phyloP scores from a whole-genome alignment of 1,140 invertebrate genomes.

The Theocolax elegans region DNA sequence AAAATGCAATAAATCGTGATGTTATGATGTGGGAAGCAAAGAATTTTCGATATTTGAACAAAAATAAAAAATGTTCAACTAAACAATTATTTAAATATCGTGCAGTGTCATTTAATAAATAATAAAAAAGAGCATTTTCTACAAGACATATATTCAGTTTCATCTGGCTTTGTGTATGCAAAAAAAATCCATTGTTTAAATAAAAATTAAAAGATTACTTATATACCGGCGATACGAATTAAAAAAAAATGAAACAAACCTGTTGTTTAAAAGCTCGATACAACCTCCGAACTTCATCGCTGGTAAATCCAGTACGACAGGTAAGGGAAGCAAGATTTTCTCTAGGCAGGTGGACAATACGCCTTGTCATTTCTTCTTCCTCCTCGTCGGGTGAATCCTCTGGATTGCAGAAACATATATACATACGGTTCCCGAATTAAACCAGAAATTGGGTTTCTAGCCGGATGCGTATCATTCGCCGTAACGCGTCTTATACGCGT shows the following conservation, averaged over 20 bases:
- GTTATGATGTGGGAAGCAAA: too few relatives aligned
- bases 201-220: too few relatives aligned
- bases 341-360: constrained; percentile 45
- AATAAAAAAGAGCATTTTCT: too few relatives aligned
- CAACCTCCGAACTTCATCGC: constrained; percentile 53
- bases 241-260: not conserved
- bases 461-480: constrained; percentile 4
- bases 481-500: not conserved
- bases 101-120: too few relatives aligned
- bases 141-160: too few relatives aligned
- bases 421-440: constrained; percentile 15
- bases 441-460: constrained; percentile 20
- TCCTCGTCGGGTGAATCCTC: constrained; percentile 22
- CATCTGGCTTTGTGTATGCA: too few relatives aligned
- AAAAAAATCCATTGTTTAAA: too few relatives aligned
- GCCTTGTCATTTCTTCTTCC: not conserved
- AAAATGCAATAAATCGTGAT: too few relatives aligned
- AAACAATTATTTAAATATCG: too few relatives aligned
- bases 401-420: not conserved
- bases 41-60: too few relatives aligned
- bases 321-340: constrained; percentile 49
- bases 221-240: too few relatives aligned
- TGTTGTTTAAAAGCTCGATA: constrained; percentile 59
- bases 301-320: constrained; percentile 55
- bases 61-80: too few relatives aligned